Base-by-base conservation (phyloP, 2,113 vertebrate genomes). In the Notiomystis cincta region DNA sequence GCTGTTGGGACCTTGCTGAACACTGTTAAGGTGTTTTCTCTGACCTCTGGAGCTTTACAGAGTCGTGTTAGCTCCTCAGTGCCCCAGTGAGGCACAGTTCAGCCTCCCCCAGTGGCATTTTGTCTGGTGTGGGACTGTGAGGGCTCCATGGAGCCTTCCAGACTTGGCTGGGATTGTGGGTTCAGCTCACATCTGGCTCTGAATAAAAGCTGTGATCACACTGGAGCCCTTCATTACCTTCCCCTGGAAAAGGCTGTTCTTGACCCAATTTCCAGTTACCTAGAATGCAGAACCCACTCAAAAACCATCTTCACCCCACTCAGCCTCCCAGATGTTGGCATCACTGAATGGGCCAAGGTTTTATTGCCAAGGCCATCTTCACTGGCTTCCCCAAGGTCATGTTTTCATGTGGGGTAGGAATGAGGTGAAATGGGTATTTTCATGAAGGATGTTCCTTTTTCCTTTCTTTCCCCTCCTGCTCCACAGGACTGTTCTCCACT, bases 51-150 rank as follows among this genome's bases (percentile, higher is more conserved):
- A 51, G 48, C 16, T 79, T 87, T 35, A 31, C 12, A 56, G 66
- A 37, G 37, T 21, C 1, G 0, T 15, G 13, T 45, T 53, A 16
- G 25, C 30, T 60, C 37, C 2, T 14, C 13, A 33, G 21, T 38
- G 22, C 33, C 67, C 51, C 11, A 3, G 11, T 13, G 17, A 87
- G 83, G 27, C 37, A 37, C 47, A 71, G 33, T 18, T 48, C 15
- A 58, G 11, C 28, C 18, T 69, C n/a, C 51, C 31, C 45, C 23
- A 19, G 3, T 31, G 38, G 23, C 10, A 7, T 66, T 71, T 77
- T 65, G 10, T 28, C n/a, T 48, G 42, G 22, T 11, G 33, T 35
- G 58, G 30, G 27, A 35, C 16, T 48, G 35, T n/a, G 54, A 57
- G 62, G 28, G 24, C 16, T 76, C 67, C 75, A 18, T 6, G 66